phyloP scores from a whole-genome alignment of 1,140 invertebrate species.

The Drosophila ananassae region DNA sequence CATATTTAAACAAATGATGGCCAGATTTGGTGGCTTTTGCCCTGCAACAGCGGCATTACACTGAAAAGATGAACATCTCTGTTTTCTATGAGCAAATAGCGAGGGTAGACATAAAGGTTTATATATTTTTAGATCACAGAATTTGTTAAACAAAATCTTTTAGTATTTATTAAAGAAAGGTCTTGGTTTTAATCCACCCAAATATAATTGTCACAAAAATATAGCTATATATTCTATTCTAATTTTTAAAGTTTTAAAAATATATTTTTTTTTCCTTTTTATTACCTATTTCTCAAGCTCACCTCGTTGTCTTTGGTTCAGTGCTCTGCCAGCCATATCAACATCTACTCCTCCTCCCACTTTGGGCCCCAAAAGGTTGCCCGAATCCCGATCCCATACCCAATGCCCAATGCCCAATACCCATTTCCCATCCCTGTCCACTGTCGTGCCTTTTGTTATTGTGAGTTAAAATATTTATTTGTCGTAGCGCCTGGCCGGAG shows the following conservation, averaged over 20 bases:
- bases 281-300: background rate
- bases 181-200: too few relatives aligned
- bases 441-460: slow-evolving; percentile 70
- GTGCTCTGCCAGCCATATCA: slow-evolving; percentile 27
- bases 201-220: too few relatives aligned
- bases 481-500: slow-evolving; percentile 79
- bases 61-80: slow-evolving; percentile 61
- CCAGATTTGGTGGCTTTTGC: slow-evolving; percentile 74
- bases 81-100: slow-evolving; percentile 48
- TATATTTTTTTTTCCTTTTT: background rate
- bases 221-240: too few relatives aligned
- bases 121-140: background rate
- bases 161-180: too few relatives aligned
- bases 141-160: background rate
- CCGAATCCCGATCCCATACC: slow-evolving; percentile 20
- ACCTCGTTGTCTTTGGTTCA: slow-evolving; percentile 15
- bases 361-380: slow-evolving; percentile 15
- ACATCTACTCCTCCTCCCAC: slow-evolving; percentile 3
- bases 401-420: background rate
- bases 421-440: background rate
- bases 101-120: slow-evolving; percentile 1
- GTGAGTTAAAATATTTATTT: slow-evolving; percentile 83
- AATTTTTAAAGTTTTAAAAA: too few relatives aligned
- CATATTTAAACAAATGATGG: slow-evolving; percentile 84
- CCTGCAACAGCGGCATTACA: slow-evolving; percentile 42